phyloP scores from a whole-genome alignment of 2,888 invertebrate genomes.

The Zaprionus obscuricornis region DNA sequence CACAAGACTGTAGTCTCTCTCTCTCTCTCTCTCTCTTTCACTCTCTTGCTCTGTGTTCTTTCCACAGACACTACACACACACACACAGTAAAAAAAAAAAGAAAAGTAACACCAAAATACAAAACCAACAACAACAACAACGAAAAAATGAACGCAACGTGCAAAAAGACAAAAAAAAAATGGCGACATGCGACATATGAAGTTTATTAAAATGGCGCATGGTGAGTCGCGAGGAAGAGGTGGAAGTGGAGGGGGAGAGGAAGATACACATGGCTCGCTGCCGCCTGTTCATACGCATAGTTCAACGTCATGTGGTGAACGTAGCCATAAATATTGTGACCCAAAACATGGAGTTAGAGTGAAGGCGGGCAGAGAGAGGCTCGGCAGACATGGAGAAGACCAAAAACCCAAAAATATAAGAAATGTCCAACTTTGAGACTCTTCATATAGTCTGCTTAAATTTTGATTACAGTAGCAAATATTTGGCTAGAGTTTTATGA shows the following conservation, averaged over 20 bases:
- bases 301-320: conserved; percentile 72
- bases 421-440: not conserved
- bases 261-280: not conserved
- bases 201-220: conserved; percentile 79
- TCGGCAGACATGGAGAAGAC: conserved; percentile 6
- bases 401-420: conserved; percentile 1
- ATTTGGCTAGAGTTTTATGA: conserved; percentile 63
- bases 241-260: not conserved
- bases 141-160: conserved; percentile 38
- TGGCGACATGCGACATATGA: conserved; percentile 82
- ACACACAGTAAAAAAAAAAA: no score
- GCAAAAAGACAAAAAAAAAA: conserved; percentile 59
- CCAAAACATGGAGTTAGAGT: conserved; percentile 16
- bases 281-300: conserved; percentile 63
- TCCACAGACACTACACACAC: no score
- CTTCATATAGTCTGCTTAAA: conserved; percentile 50
- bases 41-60: no score
- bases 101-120: no score
- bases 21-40: no score
- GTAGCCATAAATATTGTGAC: conserved; percentile 71
- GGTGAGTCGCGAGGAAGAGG: conserved; percentile 7
- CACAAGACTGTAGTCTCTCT: conserved; percentile 68
- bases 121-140: conserved; percentile 4
- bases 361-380: conserved; percentile 1
- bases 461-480: conserved; percentile 70